Evolutionary conservation across 2,797 vertebrate genomes (phyloP), one percentile per base, ranked within the genome.

Genomic region (Tragelaphus oryx): DNA sequence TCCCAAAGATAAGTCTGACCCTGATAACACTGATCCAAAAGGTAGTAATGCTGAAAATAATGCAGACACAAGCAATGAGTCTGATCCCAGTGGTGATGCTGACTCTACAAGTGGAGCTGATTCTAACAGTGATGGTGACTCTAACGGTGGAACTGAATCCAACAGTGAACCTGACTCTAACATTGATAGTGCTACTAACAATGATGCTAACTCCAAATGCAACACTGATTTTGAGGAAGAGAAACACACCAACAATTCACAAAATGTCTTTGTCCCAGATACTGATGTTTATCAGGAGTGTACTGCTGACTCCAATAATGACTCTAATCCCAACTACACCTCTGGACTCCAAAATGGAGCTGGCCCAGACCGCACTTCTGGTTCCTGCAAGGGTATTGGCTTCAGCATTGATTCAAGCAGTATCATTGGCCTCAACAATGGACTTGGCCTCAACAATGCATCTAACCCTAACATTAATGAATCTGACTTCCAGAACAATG

Each of bases 1-100:
- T 91, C 93, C 91, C 41, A 95, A 95, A 92, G 95, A 97, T 90
- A 97, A 88, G 28, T 78, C 89, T 93, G 96, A 96, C 6, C 52
- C 86, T 82, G 78, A 96, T 91, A 80, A 94, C 65, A 94, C 14
- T 90, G 86, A 95, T 59, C 46, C 93, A 54, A 96, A 96, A 94
- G 82, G 71, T 78, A 80, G 62, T 30, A 93, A 82, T 87, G 78
- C 81, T 88, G 93, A 57, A 88, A 91, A 91, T 86, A 48, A 90
- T 65, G 14, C 86, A 90, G 71, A 94, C 28, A 78, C 37, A 57
- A 90, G 95, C 48, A 88, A 30, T 82, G 79, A 59, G 4, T 78
- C 82, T 93, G 46, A 94, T 85, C 74, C 87, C 17, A 82, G 59
- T 48, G 71, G 59, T 88, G 52, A 80, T 87, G 44, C 92, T 93